A percentile compares a stretch with the other conserved stretches of the same genome.
phyloP scores from a whole-genome alignment of 1,140 invertebrate species.

The Apis dorsata region DNA sequence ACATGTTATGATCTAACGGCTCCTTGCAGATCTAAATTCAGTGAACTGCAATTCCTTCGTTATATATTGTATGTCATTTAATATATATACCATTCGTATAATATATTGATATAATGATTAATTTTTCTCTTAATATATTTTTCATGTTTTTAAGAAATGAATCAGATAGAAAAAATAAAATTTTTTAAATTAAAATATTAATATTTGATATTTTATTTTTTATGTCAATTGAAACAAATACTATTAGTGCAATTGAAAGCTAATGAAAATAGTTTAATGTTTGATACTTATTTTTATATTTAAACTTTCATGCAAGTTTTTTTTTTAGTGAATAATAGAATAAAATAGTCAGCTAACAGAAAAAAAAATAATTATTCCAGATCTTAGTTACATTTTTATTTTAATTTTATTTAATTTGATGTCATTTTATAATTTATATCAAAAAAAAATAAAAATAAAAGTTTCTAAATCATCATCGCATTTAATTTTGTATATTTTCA shows the following conservation, averaged over 20 bases:
- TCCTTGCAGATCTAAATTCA: slow-evolving; percentile 31
- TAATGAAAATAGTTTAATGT: neutral
- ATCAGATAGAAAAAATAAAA: neutral
- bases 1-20: slow-evolving; percentile 51
- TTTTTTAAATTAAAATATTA: neutral
- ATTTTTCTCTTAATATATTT: neutral
- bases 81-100: neutral
- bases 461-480: neutral
- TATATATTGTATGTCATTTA: neutral
- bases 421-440: neutral
- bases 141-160: neutral
- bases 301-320: neutral
- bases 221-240: neutral
- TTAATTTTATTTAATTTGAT: neutral
- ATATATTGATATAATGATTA: neutral
- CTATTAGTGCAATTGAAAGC: neutral
- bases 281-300: neutral
- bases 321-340: slow-evolving; percentile 10
- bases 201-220: neutral
- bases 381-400: neutral
- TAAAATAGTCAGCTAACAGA: neutral
- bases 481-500: neutral
- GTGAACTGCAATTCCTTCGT: slow-evolving; percentile 53
- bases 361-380: slow-evolving; percentile 11
- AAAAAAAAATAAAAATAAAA: neutral